phyloP scores from a whole-genome alignment of 2,797 vertebrate species.

The Sebastiscus tertius region DNA sequence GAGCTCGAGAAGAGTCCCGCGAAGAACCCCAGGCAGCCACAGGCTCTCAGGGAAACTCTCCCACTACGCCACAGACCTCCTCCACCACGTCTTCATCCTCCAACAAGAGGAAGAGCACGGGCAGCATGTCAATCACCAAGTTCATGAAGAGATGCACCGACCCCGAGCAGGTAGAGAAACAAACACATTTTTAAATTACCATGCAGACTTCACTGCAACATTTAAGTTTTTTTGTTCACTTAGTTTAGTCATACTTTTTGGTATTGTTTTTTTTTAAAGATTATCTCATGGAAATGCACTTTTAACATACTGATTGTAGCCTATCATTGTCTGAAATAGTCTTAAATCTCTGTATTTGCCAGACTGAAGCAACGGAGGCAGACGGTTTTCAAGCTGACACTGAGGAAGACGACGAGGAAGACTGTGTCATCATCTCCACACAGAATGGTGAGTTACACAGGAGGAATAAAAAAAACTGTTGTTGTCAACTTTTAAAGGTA shows the following conservation, averaged over 20 bases:
- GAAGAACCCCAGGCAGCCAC: slow-evolving; percentile 75
- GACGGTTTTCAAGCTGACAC: slow-evolving; percentile 97
- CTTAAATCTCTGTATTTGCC: slow-evolving; percentile 1
- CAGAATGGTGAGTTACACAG: slow-evolving; percentile 79
- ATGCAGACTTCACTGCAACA: background rate
- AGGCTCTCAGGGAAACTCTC: slow-evolving; percentile 79
- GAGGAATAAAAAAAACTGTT: background rate
- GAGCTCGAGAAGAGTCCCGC: slow-evolving; percentile 88
- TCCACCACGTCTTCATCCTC: slow-evolving; percentile 69
- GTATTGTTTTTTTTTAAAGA: background rate
- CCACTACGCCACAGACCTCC: slow-evolving; percentile 75
- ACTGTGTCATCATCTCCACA: slow-evolving; percentile 86
- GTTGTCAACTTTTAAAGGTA: background rate
- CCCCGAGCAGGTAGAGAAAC: slow-evolving; percentile 84
- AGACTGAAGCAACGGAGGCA: slow-evolving; percentile 84
- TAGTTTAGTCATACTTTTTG: background rate
- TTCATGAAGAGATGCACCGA: slow-evolving; percentile 92
- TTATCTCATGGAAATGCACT: background rate
- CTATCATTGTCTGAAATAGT: background rate
- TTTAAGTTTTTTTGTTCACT: background rate
- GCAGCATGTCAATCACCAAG: slow-evolving; percentile 95
- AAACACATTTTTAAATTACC: background rate
- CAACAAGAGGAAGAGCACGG: slow-evolving; percentile 87
- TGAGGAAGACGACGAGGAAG: slow-evolving; percentile 93
- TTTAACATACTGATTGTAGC: background rate